phyloP scores from a whole-genome alignment of 1,140 invertebrate species.

The Ladona fulva region DNA sequence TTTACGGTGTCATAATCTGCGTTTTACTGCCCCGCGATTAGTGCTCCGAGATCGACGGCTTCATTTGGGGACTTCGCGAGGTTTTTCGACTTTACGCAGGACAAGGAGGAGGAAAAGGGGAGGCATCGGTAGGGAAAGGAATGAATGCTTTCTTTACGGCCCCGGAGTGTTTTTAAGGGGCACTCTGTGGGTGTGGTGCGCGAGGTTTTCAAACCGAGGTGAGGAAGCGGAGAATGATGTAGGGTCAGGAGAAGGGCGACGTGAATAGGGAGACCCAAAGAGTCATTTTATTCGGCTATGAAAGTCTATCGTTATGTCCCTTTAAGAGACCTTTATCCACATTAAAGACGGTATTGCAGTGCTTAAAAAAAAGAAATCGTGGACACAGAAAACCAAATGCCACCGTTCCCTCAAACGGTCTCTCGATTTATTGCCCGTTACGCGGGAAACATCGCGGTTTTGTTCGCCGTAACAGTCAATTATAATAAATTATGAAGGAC shows the following conservation, averaged over 20 bases:
- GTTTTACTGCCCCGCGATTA: neutral
- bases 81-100: neutral
- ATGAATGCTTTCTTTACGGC: neutral
- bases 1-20: neutral
- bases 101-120: neutral
- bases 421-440: too few relatives aligned
- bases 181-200: neutral
- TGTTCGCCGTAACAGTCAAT: too few relatives aligned
- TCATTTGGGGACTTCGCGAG: neutral
- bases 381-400: neutral
- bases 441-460: too few relatives aligned
- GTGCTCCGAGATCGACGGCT: neutral
- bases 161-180: neutral
- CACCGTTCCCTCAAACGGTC: neutral
- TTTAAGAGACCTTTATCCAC: neutral
- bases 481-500: too few relatives aligned
- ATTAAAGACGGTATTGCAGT: neutral
- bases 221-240: neutral
- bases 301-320: constrained; percentile 5
- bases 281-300: constrained; percentile 9
- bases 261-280: neutral
- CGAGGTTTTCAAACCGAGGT: neutral
- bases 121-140: neutral
- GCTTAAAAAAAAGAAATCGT: neutral
- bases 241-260: neutral